phyloP scores from a whole-genome alignment of 2,797 vertebrate genomes.

The Mus minutoides region DNA sequence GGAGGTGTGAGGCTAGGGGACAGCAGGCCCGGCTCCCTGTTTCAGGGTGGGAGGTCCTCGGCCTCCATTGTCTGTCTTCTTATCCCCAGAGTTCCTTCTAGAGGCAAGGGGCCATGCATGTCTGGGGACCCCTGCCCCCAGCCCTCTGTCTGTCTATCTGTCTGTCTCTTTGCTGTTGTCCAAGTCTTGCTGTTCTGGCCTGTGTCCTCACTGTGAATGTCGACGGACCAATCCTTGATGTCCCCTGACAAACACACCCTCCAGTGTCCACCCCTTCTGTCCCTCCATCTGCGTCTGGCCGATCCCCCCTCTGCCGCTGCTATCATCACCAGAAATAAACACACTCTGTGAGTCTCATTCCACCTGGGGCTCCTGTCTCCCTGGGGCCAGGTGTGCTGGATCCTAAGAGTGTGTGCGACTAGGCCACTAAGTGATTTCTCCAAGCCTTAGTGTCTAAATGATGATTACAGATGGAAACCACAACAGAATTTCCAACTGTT shows the following conservation, averaged over 20 bases:
- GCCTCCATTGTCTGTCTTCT: constrained; percentile 73
- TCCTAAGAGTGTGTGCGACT: not conserved
- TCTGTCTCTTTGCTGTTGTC: constrained; percentile 63
- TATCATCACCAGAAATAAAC: constrained; percentile 76
- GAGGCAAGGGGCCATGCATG: constrained; percentile 77
- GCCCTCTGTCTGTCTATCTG: constrained; percentile 39
- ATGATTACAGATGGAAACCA: not conserved
- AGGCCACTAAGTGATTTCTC: not conserved
- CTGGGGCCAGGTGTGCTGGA: not conserved
- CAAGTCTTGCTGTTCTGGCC: constrained; percentile 55
- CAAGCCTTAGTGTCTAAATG: not conserved
- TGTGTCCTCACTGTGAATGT: constrained; percentile 53
- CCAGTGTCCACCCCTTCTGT: constrained; percentile 7
- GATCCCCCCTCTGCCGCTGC: constrained; percentile 68
- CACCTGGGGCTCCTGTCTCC: constrained; percentile 21
- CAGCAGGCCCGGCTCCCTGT: constrained; percentile 41
- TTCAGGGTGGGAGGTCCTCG: constrained; percentile 60
- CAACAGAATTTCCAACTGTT: not conserved
- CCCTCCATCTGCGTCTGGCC: constrained; percentile 39
- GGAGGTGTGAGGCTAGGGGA: not conserved
- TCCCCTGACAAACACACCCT: not conserved
- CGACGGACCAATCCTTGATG: not conserved
- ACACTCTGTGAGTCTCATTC: constrained; percentile 65
- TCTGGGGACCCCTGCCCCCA: constrained; percentile 60
- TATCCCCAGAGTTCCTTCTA: constrained; percentile 64